These are phyloP conservation scores for Hydroisotoma schaefferi DNA, from an alignment of 2,888 invertebrate species.

Conservation along the genomic window DNA sequence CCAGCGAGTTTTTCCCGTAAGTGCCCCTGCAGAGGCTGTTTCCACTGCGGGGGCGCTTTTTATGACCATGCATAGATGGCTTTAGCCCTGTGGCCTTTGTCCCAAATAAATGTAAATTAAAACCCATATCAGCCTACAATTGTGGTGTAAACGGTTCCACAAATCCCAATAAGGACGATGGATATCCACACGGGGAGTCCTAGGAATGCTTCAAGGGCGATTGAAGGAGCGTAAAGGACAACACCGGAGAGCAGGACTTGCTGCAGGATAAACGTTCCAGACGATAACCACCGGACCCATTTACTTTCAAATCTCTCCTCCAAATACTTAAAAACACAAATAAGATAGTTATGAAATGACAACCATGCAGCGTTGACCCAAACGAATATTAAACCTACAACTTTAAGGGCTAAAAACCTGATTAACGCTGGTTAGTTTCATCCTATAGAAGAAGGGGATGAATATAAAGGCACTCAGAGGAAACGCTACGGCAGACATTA, in stretches of 20 bases:
- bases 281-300: constrained; percentile 27
- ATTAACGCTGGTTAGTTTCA: constrained; percentile 43
- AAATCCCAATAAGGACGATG: constrained; percentile 47
- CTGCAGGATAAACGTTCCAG: constrained; percentile 27
- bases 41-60: too few relatives aligned
- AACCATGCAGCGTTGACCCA: too few relatives aligned
- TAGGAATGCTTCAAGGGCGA: constrained; percentile 50
- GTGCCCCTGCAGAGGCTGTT: neutral
- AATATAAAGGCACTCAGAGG: constrained; percentile 35
- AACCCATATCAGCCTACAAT: too few relatives aligned
- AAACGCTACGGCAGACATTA: constrained; percentile 35
- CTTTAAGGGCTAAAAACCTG: constrained; percentile 24
- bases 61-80: too few relatives aligned
- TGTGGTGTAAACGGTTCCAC: constrained; percentile 52
- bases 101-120: too few relatives aligned
- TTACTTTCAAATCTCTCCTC: constrained; percentile 28
- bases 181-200: constrained; percentile 51
- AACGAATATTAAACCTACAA: too few relatives aligned
- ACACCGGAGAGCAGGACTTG: constrained; percentile 41
- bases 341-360: neutral
- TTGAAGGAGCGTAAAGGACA: constrained; percentile 48
- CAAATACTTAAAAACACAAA: constrained; percentile 19
- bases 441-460: constrained; percentile 40
- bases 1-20: neutral
- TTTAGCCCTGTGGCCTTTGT: too few relatives aligned